Evolutionary conservation across 2,888 invertebrate genomes (phyloP), one percentile per base, ranked within the genome.

Genomic region (Asteroscopus sphinx): DNA sequence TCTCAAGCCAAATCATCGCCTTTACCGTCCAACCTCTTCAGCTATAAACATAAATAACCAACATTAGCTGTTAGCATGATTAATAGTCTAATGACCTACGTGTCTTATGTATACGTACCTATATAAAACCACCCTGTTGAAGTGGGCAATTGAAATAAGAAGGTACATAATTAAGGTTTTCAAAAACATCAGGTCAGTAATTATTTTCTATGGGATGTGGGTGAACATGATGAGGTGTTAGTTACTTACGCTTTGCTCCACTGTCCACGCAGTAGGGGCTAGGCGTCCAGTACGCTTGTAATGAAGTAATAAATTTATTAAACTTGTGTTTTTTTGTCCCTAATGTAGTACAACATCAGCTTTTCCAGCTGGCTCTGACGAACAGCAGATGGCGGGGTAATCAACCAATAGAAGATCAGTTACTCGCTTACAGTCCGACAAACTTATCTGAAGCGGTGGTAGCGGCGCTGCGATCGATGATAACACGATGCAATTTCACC

Each of bases 261-360:
- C 93, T 26, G 93, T 93, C 93, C 93, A 94, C 53, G 93, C 93
- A 46, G 92, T 85, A 51, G 92, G 86, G 40, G 93, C 87, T 52
- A 81, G 90, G 70, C 92, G 92, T 92, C 93, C 93, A 85, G 93
- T 81, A 65, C 92, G 93, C 93, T 93, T 93, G 92, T 76, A 89
- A 91, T 63, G 53, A 35, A 69, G 56, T 13, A 73, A 60, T 26
- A 13, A 1, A 32, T 37, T 48, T 2, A 8, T 45, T 37, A 47
- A 54, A 52, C 12, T 21, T 21, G 4, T 21, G n/a, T n/a, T n/a
- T n/a, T n/a, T n/a, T n/a, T n/a, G n/a, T n/a, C n/a, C n/a, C n/a
- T n/a, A n/a, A n/a, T n/a, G n/a, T n/a, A n/a, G 21, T 4, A 4
- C 21, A 21, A 21, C 4, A 6, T 21, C 21, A 3, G 6, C 3